Evolutionary conservation across 2,888 invertebrate genomes (phyloP).

Genomic region (Limnephilus lunatus): DNA sequence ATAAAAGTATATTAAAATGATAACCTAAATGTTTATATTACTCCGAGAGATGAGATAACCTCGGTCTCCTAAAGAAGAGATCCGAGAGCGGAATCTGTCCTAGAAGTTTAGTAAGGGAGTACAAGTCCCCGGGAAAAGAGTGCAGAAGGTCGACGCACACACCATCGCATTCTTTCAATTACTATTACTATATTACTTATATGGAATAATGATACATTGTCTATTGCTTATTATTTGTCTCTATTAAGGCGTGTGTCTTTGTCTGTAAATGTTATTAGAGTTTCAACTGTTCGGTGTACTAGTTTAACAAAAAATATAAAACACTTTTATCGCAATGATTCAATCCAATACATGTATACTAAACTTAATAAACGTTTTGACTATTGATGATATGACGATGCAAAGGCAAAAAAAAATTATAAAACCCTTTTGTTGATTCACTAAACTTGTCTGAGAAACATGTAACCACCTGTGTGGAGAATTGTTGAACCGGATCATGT

Average conservation of each 20-base stretch:
- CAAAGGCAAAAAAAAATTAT: slow-evolving; percentile 60
- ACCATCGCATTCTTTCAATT: slow-evolving; percentile 68
- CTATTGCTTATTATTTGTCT: slow-evolving; percentile 79
- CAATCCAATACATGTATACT: slow-evolving; percentile 65
- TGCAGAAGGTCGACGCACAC: slow-evolving; percentile 59
- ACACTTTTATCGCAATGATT: slow-evolving; percentile 71
- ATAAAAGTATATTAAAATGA: slow-evolving; percentile 72
- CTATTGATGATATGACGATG: slow-evolving; percentile 64
- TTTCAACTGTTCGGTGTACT: slow-evolving; percentile 77
- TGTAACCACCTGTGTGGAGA: slow-evolving; percentile 66
- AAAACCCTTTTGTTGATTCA: slow-evolving; percentile 63
- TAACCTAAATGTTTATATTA: slow-evolving; percentile 80
- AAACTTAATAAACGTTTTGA: slow-evolving; percentile 63
- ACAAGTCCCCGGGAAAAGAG: not conserved
- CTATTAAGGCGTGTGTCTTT: slow-evolving; percentile 76
- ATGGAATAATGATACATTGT: slow-evolving; percentile 71
- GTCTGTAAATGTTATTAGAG: slow-evolving; percentile 77
- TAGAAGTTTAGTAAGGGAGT: slow-evolving; percentile 8
- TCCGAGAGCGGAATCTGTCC: slow-evolving; percentile 73
- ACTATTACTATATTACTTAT: slow-evolving; percentile 65
- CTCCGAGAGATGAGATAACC: slow-evolving; percentile 75
- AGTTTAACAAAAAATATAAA: slow-evolving; percentile 69
- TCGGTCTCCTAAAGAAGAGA: not conserved
- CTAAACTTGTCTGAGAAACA: slow-evolving; percentile 62
- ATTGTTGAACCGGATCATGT: slow-evolving; percentile 77